Evolutionary conservation across 1,140 invertebrate species (phyloP), one percentile per base, ranked within the genome.

Genomic region (Armadillidium nasatum): DNA sequence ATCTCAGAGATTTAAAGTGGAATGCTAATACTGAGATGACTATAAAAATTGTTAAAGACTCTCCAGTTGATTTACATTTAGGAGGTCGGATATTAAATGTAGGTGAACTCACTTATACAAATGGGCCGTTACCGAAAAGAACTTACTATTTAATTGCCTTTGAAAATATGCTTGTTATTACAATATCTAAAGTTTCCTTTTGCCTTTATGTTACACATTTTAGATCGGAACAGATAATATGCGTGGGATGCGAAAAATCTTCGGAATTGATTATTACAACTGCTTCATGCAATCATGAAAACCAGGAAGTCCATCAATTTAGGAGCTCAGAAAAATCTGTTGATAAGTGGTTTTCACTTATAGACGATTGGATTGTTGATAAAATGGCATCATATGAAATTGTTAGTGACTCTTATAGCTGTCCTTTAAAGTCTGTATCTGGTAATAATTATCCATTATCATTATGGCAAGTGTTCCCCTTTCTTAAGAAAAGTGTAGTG

Each of bases 21-120:
- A 60, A 60, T 60, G 50, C 50, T 60, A 60, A 60, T 19, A 60
- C 50, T 15, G 50, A 60, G 7, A 60, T 60, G 50, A 60, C 50
- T 3, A 60, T 60, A 60, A 60, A 60, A 60, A 60, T 60, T 60
- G 50, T 60, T 13, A 60, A 60, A 60, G 50, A 60, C 7, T 60
- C 50, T 60, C 50, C 50, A 60, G 50, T 60, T 19, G 50, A 60
- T 60, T 60, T 60, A 19, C 50, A 60, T 60, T 60, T 60, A 60
- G 50, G 50, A 7, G 50, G 50, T 15, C 1, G 19, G 19, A 60
- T 60, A 15, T 19, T 60, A 15, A 13, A 60, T 60, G 50, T 60
- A 60, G 50, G 50, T 15, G 50, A 60, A 7, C 50, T 60, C 19
- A 60, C 11, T 19, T 60, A 60, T 19, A 19, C 7, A 13, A 60